These are phyloP conservation scores for Zhuqinia jingwanae DNA, from an alignment of 2,888 invertebrate genomes.

Conservation along the genomic window DNA sequence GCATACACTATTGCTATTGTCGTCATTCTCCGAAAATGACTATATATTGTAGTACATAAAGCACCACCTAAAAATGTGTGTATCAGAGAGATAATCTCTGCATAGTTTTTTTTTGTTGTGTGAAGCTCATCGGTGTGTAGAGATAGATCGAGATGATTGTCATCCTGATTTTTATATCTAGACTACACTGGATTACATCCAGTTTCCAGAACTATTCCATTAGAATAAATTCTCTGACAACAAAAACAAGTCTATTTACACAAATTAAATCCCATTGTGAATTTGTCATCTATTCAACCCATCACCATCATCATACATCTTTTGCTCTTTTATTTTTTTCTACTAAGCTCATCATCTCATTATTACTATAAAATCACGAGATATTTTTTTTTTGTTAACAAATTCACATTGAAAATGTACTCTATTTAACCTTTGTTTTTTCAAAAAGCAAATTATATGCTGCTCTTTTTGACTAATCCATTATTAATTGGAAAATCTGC, in stretches of 20 bases:
- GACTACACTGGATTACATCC: not conserved
- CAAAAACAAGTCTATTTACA: not conserved
- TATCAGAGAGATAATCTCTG: not conserved
- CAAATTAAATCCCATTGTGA: conserved; percentile 19
- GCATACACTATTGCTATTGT: not conserved
- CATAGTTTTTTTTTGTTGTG: too few species aligned
- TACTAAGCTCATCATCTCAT: not conserved
- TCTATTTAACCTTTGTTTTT: conserved; percentile 23
- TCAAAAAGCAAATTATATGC: not conserved
- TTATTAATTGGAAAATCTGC: too few species aligned
- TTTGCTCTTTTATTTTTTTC: conserved; percentile 6
- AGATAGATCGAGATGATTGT: not conserved
- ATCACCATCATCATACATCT: not conserved
- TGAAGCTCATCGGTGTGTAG: too few species aligned
- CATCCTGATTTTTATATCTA: not conserved
- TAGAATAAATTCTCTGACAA: not conserved
- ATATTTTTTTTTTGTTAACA: not conserved
- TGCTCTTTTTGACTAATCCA: too few species aligned
- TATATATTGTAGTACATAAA: not conserved
- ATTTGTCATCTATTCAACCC: conserved; percentile 22
- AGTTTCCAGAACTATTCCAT: conserved; percentile 1
- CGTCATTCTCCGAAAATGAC: not conserved
- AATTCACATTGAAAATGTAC: too few species aligned
- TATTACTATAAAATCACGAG: not conserved
- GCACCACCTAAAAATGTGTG: not conserved